A percentile compares a stretch with the other conserved stretches of the same genome.
These are phyloP conservation scores for Myotis pilosus DNA, from an alignment of 2,797 vertebrate species.

Conservation along the genomic window DNA sequence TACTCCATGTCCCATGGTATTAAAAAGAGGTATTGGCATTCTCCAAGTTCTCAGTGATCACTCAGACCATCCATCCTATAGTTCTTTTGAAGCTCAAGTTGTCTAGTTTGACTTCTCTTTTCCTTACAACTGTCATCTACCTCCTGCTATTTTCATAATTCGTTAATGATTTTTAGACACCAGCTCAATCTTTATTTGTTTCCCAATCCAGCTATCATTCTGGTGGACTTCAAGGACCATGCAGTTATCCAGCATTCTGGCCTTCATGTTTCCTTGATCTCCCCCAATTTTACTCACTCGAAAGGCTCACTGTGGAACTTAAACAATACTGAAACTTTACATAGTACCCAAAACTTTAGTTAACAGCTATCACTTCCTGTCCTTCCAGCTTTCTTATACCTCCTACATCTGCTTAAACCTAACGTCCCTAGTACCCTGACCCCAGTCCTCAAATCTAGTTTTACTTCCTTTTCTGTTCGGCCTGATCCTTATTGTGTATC, in stretches of 20 bases:
- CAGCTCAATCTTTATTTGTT: constrained; percentile 12
- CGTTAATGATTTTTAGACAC: not conserved
- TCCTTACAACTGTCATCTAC: not conserved
- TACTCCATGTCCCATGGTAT: not conserved
- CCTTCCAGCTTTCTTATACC: not conserved
- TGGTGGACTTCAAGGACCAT: not conserved
- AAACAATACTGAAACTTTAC: not conserved
- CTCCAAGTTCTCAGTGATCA: not conserved
- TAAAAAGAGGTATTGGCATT: not conserved
- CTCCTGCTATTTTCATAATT: constrained; percentile 5
- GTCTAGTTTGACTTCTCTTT: not conserved
- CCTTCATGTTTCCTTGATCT: constrained; percentile 40
- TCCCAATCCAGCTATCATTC: not conserved
- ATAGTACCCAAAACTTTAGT: not conserved
- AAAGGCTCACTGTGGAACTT: not conserved
- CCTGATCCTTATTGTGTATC: not conserved
- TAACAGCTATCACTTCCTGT: not conserved
- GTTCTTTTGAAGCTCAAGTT: not conserved
- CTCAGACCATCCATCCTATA: not conserved
- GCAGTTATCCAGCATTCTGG: not conserved
- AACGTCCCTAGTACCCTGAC: not conserved
- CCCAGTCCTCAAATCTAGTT: not conserved
- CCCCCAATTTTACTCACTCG: not conserved
- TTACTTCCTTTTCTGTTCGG: not conserved
- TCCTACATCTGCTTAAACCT: not conserved